These are phyloP conservation scores for Auanema freiburgensis DNA, from an alignment of 2,888 invertebrate species.

Conservation along the genomic window DNA sequence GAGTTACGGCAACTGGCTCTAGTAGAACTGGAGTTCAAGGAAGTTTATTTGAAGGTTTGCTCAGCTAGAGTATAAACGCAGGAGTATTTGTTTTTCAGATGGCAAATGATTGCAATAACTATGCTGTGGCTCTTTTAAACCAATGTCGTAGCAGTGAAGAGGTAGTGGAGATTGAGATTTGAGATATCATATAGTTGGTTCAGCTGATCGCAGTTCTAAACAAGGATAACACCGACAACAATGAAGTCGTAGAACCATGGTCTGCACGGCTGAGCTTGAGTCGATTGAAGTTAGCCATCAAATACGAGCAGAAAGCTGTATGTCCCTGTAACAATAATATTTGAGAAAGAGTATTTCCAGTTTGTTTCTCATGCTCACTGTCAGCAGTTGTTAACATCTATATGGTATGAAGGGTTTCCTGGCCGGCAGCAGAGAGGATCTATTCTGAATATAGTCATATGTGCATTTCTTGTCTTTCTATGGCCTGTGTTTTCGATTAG, in stretches of 20 bases:
- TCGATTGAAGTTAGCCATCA: slow-evolving; percentile 70
- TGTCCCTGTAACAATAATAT: slow-evolving; percentile 5
- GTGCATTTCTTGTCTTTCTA: slow-evolving; percentile 67
- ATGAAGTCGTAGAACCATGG: slow-evolving; percentile 62
- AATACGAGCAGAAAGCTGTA: slow-evolving; percentile 71
- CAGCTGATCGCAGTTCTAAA: slow-evolving; percentile 68
- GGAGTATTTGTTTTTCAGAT: slow-evolving; percentile 50
- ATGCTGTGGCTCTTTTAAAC: slow-evolving; percentile 69
- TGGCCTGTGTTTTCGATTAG: slow-evolving; percentile 67
- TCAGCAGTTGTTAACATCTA: slow-evolving; percentile 70
- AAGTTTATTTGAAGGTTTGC: slow-evolving; percentile 57
- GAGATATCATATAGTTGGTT: slow-evolving; percentile 5
- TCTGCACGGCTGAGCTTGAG: slow-evolving; percentile 65
- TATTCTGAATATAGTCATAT: slow-evolving; percentile 66
- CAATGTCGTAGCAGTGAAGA: slow-evolving; percentile 70
- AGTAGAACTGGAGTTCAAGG: slow-evolving; percentile 70
- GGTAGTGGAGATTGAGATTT: slow-evolving; percentile 53
- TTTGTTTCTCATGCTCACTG: slow-evolving; percentile 71
- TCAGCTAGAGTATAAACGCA: slow-evolving; percentile 1
- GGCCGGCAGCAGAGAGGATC: slow-evolving; percentile 60
- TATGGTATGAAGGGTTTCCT: slow-evolving; percentile 70
- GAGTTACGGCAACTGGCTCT: slow-evolving; percentile 68
- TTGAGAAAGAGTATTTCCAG: slow-evolving; percentile 59
- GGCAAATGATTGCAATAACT: slow-evolving; percentile 69
- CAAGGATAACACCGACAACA: slow-evolving; percentile 64